Evolutionary conservation across 2,113 vertebrate species (phyloP).

Genomic region (Upupa epops): DNA sequence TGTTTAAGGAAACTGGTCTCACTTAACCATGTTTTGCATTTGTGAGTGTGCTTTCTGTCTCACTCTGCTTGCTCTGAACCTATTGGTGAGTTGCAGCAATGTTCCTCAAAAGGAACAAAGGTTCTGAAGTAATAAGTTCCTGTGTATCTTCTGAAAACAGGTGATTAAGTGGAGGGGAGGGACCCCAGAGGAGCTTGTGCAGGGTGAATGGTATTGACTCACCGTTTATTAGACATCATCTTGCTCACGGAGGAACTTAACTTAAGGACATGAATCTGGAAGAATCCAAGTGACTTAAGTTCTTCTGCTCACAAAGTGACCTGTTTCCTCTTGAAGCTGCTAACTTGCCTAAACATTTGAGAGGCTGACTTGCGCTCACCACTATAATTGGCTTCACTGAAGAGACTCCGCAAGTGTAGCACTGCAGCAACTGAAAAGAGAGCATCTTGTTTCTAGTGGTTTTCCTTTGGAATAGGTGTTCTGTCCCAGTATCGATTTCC

Average conservation of each 20-base stretch:
- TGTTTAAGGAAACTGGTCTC: not conserved
- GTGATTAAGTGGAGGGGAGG: constrained; percentile 42
- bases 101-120: constrained; percentile 33
- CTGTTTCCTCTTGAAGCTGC: not conserved
- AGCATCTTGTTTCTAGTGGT: not conserved
- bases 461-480: not conserved
- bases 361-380: not conserved
- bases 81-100: not conserved
- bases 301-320: not conserved
- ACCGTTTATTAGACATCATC: constrained; percentile 34
- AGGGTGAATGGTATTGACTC: constrained; percentile 33
- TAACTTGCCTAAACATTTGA: not conserved
- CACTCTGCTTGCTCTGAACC: not conserved
- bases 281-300: not conserved
- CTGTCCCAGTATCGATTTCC: not conserved
- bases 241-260: constrained; percentile 11
- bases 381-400: not conserved
- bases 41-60: not conserved
- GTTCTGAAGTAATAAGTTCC: constrained; percentile 63
- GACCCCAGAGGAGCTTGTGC: not conserved
- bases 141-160: constrained; percentile 37
- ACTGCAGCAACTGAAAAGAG: not conserved
- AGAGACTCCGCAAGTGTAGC: not conserved
- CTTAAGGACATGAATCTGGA: not conserved
- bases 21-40: rapidly evolving